Percentiles rank a stretch among this genome's conserved stretches.
phyloP scores from a whole-genome alignment of 2,888 invertebrate species.

The Cyrtodaria siliqua region DNA sequence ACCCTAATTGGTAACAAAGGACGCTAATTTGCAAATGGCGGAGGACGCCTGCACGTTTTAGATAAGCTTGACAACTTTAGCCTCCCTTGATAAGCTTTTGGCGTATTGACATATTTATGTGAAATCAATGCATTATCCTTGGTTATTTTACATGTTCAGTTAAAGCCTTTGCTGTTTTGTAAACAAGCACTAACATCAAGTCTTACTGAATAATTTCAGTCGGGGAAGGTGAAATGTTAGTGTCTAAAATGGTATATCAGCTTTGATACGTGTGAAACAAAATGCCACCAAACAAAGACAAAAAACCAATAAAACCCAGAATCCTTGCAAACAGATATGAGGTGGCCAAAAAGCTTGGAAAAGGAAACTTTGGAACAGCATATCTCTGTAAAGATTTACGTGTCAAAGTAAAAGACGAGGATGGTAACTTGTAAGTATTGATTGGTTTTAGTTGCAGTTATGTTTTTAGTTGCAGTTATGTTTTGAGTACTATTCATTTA shows the following conservation, averaged over 20 bases:
- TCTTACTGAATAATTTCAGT: no score
- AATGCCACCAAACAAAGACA: conserved; percentile 40
- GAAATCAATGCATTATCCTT: not conserved
- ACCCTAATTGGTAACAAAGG: conserved; percentile 64
- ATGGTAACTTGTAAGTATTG: conserved; percentile 66
- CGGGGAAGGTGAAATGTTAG: no score
- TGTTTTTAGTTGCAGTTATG: no score
- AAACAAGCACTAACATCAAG: no score
- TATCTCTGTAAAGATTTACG: conserved; percentile 81
- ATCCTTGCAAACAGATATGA: conserved; percentile 84
- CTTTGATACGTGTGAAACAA: not conserved
- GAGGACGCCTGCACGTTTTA: conserved; percentile 18
- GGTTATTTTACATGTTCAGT: not conserved
- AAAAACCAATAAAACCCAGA: conserved; percentile 66
- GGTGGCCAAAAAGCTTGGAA: conserved; percentile 83
- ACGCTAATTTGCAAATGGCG: conserved; percentile 71
- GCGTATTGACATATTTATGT: not conserved
- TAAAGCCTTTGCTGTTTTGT: not conserved
- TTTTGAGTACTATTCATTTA: no score
- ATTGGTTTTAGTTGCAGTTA: no score
- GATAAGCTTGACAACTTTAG: no score
- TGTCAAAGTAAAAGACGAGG: conserved; percentile 66
- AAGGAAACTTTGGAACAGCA: conserved; percentile 85
- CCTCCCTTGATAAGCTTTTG: not conserved
- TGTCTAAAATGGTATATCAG: no score